Conservation (phyloP, 2,888 invertebrate species). For the Andrena dorsata region DNA sequence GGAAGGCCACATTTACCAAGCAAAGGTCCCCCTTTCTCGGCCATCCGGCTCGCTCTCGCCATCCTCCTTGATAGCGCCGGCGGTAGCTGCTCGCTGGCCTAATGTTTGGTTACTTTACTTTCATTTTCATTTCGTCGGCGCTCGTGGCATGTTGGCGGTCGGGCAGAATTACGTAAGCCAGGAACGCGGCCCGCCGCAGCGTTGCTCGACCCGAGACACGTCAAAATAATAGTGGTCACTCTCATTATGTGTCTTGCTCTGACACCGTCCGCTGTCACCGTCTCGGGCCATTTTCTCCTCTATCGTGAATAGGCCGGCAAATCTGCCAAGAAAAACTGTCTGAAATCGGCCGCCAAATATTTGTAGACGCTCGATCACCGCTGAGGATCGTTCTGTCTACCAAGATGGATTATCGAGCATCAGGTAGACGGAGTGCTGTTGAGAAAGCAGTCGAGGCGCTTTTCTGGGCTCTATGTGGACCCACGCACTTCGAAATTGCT, state of each 20-base stretch:
- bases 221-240: constrained; percentile 84
- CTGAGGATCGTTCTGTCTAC: not conserved
- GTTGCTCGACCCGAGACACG: constrained; percentile 77
- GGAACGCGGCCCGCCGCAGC: constrained; percentile 46
- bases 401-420: not conserved
- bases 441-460: no score
- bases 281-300: constrained; percentile 2
- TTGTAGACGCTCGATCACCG: not conserved
- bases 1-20: constrained; percentile 51
- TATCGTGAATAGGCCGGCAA: not conserved
- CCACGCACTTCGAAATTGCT: not conserved
- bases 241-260: constrained; percentile 79
- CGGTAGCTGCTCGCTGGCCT: constrained; percentile 49
- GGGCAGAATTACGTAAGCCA: constrained; percentile 68
- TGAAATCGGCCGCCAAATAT: constrained; percentile 34
- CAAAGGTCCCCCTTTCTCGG: constrained; percentile 38
- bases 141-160: constrained; percentile 71
- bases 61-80: constrained; percentile 45
- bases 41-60: constrained; percentile 30
- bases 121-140: constrained; percentile 83
- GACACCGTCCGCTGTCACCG: constrained; percentile 14
- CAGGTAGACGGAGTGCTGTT: not conserved
- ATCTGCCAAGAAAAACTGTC: constrained; percentile 25
- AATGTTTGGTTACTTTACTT: constrained; percentile 81
- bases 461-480: no score